phyloP scores from a whole-genome alignment of 1,140 invertebrate species.

The Aphis craccivora region DNA sequence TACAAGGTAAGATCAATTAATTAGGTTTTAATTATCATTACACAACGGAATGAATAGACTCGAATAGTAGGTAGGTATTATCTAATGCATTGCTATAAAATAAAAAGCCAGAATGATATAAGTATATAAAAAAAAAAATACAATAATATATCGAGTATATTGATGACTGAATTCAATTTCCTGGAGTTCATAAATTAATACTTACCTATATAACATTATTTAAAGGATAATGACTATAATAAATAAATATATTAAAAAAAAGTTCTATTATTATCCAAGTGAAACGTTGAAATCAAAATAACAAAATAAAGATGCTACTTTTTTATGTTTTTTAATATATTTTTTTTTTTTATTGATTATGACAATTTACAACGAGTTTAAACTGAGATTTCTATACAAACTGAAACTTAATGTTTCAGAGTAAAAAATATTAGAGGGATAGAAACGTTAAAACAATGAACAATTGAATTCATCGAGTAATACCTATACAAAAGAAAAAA shows the following conservation, averaged over 20 bases:
- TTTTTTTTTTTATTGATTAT: background rate
- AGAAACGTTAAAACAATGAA: background rate
- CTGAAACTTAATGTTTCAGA: background rate
- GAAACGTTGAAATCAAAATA: background rate
- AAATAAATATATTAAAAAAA: background rate
- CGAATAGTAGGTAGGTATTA: background rate
- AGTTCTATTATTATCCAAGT: background rate
- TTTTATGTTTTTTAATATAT: background rate
- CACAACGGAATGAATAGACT: background rate
- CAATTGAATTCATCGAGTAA: background rate
- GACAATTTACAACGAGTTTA: background rate
- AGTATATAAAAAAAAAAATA: background rate
- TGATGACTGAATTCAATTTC: background rate
- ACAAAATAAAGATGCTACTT: background rate
- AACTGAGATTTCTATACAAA: background rate
- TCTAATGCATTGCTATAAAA: background rate
- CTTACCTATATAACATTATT: background rate
- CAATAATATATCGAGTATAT: background rate
- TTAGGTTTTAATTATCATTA: background rate
- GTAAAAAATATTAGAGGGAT: background rate
- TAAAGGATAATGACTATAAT: background rate
- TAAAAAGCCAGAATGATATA: background rate
- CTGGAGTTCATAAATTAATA: background rate
- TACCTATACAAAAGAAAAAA: too few relatives aligned
- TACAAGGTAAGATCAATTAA: conserved; percentile 12